Evolutionary conservation across 2,113 vertebrate species (phyloP).

Genomic region (Bucco capensis): DNA sequence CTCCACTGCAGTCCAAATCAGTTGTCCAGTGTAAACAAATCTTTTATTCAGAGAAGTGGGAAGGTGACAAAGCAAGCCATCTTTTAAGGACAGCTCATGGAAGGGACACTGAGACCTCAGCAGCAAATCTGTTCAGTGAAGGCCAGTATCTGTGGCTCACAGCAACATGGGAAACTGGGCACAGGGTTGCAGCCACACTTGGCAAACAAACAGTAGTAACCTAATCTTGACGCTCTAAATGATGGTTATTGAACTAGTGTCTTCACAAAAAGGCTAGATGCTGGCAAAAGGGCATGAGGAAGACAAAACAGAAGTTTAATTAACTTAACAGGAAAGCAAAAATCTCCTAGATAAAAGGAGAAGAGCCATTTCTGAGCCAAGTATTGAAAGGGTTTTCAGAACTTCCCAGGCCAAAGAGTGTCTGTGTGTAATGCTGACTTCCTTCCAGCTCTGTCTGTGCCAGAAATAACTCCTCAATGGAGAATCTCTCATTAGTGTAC

Average conservation of each 20-base stretch:
- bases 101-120: background rate
- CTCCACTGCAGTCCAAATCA: background rate
- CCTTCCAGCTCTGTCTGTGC: slow-evolving; percentile 55
- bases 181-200: background rate
- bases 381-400: slow-evolving; percentile 44
- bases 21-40: background rate
- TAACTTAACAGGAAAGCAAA: slow-evolving; percentile 60
- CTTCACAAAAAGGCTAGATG: background rate
- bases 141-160: background rate
- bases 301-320: slow-evolving; percentile 59
- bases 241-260: slow-evolving; percentile 3
- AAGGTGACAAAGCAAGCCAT: background rate
- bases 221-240: background rate
- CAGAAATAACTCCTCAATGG: slow-evolving; percentile 60
- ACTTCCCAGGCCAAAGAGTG: slow-evolving; percentile 45
- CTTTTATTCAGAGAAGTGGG: background rate
- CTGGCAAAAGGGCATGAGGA: slow-evolving; percentile 41
- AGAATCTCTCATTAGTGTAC: background rate
- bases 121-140: background rate
- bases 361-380: slow-evolving; percentile 42
- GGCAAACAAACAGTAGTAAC: slow-evolving; percentile 5
- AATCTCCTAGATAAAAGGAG: slow-evolving; percentile 55
- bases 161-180: background rate
- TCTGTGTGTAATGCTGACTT: slow-evolving; percentile 50
- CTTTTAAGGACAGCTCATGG: background rate